Evolutionary conservation across 2,113 vertebrate genomes (phyloP), one percentile per base, ranked within the genome.

Genomic region (Danio rerio): DNA sequence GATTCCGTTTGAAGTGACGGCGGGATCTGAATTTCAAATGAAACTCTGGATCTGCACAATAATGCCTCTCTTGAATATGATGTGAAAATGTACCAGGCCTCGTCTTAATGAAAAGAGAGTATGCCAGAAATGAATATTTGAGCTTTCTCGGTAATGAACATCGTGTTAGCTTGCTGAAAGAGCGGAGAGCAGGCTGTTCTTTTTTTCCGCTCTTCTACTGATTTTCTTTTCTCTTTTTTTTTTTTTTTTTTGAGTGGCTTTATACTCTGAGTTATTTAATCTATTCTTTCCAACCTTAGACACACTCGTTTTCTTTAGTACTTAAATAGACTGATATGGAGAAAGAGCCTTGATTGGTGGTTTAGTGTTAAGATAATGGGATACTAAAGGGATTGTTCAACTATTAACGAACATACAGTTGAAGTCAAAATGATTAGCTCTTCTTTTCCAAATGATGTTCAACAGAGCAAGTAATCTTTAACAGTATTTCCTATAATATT

Each of bases 21-120:
- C 90, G 94, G 91, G 94, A 97, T 96, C 95, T 97, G 95, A 96
- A 97, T 96, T 97, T 97, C 95, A 96, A 98, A 97, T 97, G 93
- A 92, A 94, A 93, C 90, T 89, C 93, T 88, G 92, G 93, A 94
- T 96, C 95, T 96, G 92, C 95, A 95, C 96, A 96, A 96, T 96
- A 96, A 97, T 94, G 89, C 83, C 79, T 74, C 80, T 63, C 65
- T 80, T 75, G 83, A 82, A 88, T 87, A 85, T 89, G 81, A 82
- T 87, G 83, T 94, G 90, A 91, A 92, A 88, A 89, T 93, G 89
- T 90, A 91, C 92, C 93, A 90, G 89, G 89, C 31, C 88, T 89
- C 89, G 92, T 81, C 88, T 90, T 94, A 93, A 95, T 93, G 92
- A 93, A 93, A 90, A 90, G 91, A 91, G 88, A 91, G 91, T 88